Conservation (phyloP, 2,888 invertebrate genomes). For the Hemicrepidius hirtus region DNA sequence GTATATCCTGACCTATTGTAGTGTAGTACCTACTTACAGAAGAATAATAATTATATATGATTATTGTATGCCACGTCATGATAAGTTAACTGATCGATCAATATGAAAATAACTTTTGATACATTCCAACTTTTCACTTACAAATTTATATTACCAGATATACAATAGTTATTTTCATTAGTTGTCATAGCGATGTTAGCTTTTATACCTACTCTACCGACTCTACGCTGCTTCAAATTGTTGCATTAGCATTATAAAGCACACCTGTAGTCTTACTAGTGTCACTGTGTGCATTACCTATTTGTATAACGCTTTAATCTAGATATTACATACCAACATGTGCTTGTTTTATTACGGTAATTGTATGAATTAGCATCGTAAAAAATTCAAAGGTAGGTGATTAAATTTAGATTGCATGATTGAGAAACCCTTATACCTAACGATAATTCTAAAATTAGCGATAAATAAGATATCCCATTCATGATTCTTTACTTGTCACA, state of each 20-base stretch:
- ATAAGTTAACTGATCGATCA: constrained; percentile 38
- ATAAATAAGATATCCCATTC: too few species aligned
- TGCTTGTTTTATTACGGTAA: background rate
- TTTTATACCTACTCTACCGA: too few species aligned
- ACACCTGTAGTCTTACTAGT: constrained; percentile 14
- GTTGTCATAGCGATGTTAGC: constrained; percentile 51
- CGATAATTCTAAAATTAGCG: too few species aligned
- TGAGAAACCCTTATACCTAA: too few species aligned
- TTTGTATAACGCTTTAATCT: background rate
- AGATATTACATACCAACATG: background rate
- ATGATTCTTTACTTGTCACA: too few species aligned
- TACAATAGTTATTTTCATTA: constrained; percentile 48
- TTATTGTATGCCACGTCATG: constrained; percentile 42
- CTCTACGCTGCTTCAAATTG: constrained; percentile 38
- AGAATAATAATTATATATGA: background rate
- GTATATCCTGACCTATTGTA: too few species aligned
- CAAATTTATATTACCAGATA: constrained; percentile 6
- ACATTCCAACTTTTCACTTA: constrained; percentile 5
- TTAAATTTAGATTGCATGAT: too few species aligned
- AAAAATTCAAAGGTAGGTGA: too few species aligned
- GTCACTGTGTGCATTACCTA: background rate
- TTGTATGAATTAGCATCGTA: too few species aligned
- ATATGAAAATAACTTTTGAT: constrained; percentile 49
- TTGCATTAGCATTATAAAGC: constrained; percentile 24
- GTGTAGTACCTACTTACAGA: background rate